Percentiles rank a stretch among this genome's conserved stretches.
Evolutionary conservation across 2,888 invertebrate genomes (phyloP).

Genomic region (Neoascia interrupta): DNA sequence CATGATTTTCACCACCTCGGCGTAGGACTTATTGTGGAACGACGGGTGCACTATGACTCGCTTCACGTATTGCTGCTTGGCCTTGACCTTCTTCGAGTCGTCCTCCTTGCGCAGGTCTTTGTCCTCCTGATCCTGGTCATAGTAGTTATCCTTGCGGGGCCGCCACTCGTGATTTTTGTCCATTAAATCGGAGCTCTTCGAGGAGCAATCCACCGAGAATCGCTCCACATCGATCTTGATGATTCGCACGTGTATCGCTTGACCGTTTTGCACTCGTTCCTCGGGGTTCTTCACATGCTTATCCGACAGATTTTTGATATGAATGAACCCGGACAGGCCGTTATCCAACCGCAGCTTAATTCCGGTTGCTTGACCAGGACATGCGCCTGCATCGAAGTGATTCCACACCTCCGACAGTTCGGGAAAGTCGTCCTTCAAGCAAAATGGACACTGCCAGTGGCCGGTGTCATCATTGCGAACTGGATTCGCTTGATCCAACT

Average conservation of each 20-base stretch:
- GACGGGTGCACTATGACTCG: constrained; percentile 98
- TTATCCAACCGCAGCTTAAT: constrained; percentile 95
- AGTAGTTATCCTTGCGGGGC: constrained; percentile 92
- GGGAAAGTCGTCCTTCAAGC: constrained; percentile 96
- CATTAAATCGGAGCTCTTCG: constrained; percentile 93
- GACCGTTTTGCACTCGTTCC: constrained; percentile 91
- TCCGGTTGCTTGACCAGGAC: constrained; percentile 97
- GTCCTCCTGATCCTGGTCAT: constrained; percentile 92
- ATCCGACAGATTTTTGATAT: constrained; percentile 95
- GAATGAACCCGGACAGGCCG: constrained; percentile 94
- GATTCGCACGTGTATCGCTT: constrained; percentile 92
- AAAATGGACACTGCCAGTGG: constrained; percentile 98
- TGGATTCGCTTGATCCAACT: constrained; percentile 97
- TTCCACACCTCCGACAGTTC: constrained; percentile 99
- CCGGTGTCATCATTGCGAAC: constrained; percentile 96
- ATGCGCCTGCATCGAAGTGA: constrained; percentile 97
- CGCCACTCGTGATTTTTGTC: constrained; percentile 96
- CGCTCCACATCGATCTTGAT: constrained; percentile 97
- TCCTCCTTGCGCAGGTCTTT: constrained; percentile 88
- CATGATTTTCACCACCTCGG: constrained; percentile 95
- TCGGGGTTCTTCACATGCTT: constrained; percentile 95
- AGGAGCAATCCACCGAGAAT: constrained; percentile 95
- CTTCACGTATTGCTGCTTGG: constrained; percentile 93
- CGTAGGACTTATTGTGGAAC: constrained; percentile 97
- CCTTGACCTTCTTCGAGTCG: constrained; percentile 90